phyloP scores from a whole-genome alignment of 2,888 invertebrate genomes.

The Bellardia pandia region DNA sequence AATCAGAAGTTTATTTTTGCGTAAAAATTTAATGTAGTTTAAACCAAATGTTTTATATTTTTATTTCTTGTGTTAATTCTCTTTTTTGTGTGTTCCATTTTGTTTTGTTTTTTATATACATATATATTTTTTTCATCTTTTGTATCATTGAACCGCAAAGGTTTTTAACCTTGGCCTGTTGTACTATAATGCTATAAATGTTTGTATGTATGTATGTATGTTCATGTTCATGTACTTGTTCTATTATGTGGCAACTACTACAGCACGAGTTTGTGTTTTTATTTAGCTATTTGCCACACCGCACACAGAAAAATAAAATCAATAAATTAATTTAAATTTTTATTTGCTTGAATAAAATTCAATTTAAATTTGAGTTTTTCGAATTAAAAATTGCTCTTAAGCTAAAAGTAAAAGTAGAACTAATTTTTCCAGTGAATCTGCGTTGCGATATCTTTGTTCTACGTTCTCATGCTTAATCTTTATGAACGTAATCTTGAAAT shows the following conservation, averaged over 20 bases:
- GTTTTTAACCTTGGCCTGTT: conserved; percentile 58
- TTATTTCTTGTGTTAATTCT: neutral
- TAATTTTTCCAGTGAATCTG: neutral
- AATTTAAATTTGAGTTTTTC: conserved; percentile 7
- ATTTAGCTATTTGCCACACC: neutral
- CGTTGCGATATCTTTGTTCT: neutral
- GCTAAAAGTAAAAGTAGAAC: neutral
- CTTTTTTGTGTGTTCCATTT: neutral
- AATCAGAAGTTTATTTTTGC: conserved; percentile 31
- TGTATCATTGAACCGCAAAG: conserved; percentile 52
- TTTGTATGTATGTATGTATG: too few species aligned
- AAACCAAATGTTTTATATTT: conserved; percentile 21
- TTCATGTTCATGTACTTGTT: neutral
- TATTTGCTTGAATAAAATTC: conserved; percentile 18
- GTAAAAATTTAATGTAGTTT: conserved; percentile 30
- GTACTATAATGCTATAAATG: conserved; percentile 10
- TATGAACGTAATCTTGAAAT: neutral
- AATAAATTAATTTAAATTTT: conserved; percentile 31
- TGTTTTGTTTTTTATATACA: neutral
- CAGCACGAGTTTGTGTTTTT: neutral
- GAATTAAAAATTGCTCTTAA: neutral
- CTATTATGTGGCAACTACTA: neutral
- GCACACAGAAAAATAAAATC: conserved; percentile 17
- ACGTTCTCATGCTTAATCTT: neutral
- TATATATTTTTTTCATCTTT: conserved; percentile 21